Evolutionary conservation across 1,140 invertebrate species (phyloP), one percentile per base, ranked within the genome.

Genomic region (Scaptomyza hsui): DNA sequence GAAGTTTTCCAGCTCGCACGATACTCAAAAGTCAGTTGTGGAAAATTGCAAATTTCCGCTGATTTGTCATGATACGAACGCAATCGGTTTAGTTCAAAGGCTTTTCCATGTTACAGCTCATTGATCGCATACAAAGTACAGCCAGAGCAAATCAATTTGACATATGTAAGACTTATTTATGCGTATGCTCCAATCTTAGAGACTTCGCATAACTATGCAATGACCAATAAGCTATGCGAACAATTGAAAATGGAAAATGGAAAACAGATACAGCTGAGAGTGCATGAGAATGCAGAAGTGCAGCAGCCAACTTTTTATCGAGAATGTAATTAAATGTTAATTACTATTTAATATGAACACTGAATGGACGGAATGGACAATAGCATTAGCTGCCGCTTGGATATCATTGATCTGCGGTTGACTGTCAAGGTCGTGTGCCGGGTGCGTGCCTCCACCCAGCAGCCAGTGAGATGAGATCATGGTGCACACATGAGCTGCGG

Each of bases 61-160:
- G 74, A 75, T 63, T 67, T 70, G 63, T 47, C 37, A 69, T 49
- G 64, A 72, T 55, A 79, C 39, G 52, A 56, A 29, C 26, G 37
- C 56, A 60, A 47, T 72, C 75, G 82, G 81, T 44, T 47, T 19
- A 77, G 82, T 75, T 86, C 71, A 81, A 88, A 81, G 61, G 48
- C 44, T 78, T 78, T 88, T 78, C 53, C 57, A 80, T 59, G 72
- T 88, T 73, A 75, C 82, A 88, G 74, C 71, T 88, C 82, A 86
- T 41, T 88, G 82, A 67, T 48, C 56, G 39, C 57, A 12, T 32
- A 64, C 39, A 52, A 56, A 62, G 57, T 42, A 60, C 59, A 81
- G 69, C 61, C 71, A 72, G 67, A 68, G 24, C 78, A 88, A 86
- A 88, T 86, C 78, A 69, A 82, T 88, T 78, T 88, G 82, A 88